A percentile compares a stretch with the other conserved stretches of the same genome.
phyloP scores from a whole-genome alignment of 2,888 invertebrate species.

The Anorthoa munda region DNA sequence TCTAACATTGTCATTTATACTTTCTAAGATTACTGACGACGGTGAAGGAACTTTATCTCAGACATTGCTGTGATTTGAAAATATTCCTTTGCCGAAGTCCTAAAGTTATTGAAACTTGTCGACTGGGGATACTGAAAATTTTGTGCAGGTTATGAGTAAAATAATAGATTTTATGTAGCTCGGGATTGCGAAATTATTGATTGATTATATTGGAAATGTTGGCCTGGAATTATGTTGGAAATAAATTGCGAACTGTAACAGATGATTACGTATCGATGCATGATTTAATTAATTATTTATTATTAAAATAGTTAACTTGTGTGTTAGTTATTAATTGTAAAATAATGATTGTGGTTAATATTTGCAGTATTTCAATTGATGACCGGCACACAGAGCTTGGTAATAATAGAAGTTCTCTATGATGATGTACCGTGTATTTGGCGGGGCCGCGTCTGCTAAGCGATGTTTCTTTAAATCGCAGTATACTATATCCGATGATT shows the following conservation, averaged over 20 bases:
- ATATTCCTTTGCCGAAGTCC: constrained; percentile 46
- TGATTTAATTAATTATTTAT: constrained; percentile 52
- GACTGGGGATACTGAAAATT: constrained; percentile 51
- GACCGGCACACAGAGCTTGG: constrained; percentile 33
- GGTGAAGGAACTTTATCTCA: no score
- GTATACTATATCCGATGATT: constrained; percentile 21
- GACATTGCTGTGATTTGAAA: not conserved
- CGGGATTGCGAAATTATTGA: constrained; percentile 41
- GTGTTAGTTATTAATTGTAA: constrained; percentile 57
- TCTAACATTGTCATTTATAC: constrained; percentile 10
- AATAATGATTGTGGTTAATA: constrained; percentile 45
- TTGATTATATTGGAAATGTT: constrained; percentile 44
- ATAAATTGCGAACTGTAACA: constrained; percentile 22
- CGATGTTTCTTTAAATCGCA: not conserved
- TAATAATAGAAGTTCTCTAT: constrained; percentile 40
- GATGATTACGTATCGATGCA: constrained; percentile 34
- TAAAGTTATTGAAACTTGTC: constrained; percentile 44
- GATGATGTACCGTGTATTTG: constrained; percentile 25
- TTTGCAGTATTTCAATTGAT: constrained; percentile 48
- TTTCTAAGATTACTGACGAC: no score
- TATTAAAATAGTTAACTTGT: constrained; percentile 49
- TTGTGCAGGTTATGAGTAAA: constrained; percentile 24
- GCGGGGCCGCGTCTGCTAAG: constrained; percentile 40
- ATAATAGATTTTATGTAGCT: constrained; percentile 35
- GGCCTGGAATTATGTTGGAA: constrained; percentile 51